Percentiles rank a stretch among this genome's conserved stretches.
Evolutionary conservation across 2,113 vertebrate species (phyloP).

Genomic region (Diadophis punctatus): DNA sequence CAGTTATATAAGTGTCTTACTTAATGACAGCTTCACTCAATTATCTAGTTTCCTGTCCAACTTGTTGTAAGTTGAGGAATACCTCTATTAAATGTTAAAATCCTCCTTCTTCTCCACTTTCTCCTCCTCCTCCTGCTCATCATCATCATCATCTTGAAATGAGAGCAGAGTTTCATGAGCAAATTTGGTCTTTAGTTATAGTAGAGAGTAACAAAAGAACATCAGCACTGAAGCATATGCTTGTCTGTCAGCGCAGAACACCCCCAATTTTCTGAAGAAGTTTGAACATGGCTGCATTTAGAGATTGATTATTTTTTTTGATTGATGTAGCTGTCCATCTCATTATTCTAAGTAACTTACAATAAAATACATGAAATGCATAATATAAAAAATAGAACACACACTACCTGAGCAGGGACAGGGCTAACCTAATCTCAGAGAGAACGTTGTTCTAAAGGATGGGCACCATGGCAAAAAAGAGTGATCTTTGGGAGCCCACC

Average conservation of each 20-base stretch:
- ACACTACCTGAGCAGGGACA: neutral
- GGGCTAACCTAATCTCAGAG: neutral
- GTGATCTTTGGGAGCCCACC: neutral
- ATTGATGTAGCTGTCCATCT: neutral
- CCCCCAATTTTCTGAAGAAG: neutral
- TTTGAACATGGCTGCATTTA: neutral
- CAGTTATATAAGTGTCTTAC: neutral
- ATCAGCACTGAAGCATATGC: neutral
- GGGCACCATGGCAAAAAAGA: neutral
- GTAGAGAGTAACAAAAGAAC: neutral
- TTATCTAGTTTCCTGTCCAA: neutral
- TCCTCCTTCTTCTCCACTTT: neutral
- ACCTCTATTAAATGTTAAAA: neutral
- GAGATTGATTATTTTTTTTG: neutral
- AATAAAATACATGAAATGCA: neutral
- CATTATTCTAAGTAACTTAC: neutral
- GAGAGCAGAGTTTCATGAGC: neutral
- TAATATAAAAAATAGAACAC: neutral
- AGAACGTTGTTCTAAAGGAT: neutral
- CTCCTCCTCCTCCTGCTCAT: neutral
- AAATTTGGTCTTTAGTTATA: neutral
- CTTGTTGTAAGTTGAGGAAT: neutral
- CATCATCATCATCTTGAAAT: neutral
- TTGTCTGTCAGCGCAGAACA: neutral
- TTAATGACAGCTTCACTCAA: neutral